These are phyloP conservation scores for Craniophora ligustri DNA, from an alignment of 2,888 invertebrate genomes.

Conservation along the genomic window DNA sequence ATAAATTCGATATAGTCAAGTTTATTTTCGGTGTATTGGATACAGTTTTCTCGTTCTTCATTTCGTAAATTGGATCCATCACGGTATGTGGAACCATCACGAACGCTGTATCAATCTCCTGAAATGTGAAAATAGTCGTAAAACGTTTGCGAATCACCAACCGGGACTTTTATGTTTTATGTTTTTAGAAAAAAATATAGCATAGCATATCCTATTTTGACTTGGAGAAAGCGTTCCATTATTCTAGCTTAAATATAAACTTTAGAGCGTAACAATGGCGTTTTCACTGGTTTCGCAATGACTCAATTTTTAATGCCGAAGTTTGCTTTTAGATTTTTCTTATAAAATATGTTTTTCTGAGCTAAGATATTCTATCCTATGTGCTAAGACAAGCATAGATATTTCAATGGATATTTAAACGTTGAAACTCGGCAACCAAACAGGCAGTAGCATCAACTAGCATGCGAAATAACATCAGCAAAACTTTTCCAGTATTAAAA, in stretches of 20 bases:
- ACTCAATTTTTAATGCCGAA: not conserved
- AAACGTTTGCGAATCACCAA: slow-evolving; percentile 36
- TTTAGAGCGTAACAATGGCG: not conserved
- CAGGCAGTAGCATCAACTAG: too few relatives aligned
- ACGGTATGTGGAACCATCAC: too few relatives aligned
- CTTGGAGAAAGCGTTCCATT: not conserved
- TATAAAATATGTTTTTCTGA: too few relatives aligned
- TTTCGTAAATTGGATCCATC: slow-evolving; percentile 29
- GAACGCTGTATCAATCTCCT: slow-evolving; percentile 25
- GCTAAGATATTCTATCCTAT: too few relatives aligned
- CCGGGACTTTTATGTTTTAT: slow-evolving; percentile 14
- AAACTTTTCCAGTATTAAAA: slow-evolving; percentile 21
- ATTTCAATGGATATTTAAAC: slow-evolving; percentile 3
- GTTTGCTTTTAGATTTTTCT: not conserved
- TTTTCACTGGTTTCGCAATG: not conserved
- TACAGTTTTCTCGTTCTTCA: slow-evolving; percentile 9
- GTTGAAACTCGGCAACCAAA: not conserved
- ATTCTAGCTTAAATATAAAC: not conserved
- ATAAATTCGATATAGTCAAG: too few relatives aligned
- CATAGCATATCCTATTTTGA: not conserved
- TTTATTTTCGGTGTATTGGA: too few relatives aligned
- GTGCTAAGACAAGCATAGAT: not conserved
- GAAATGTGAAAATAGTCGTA: slow-evolving; percentile 28
- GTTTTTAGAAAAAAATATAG: slow-evolving; percentile 13
- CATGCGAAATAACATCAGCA: slow-evolving; percentile 1